Evolutionary conservation across 2,888 invertebrate species (phyloP).

Genomic region (Bembecia ichneumoniformis): DNA sequence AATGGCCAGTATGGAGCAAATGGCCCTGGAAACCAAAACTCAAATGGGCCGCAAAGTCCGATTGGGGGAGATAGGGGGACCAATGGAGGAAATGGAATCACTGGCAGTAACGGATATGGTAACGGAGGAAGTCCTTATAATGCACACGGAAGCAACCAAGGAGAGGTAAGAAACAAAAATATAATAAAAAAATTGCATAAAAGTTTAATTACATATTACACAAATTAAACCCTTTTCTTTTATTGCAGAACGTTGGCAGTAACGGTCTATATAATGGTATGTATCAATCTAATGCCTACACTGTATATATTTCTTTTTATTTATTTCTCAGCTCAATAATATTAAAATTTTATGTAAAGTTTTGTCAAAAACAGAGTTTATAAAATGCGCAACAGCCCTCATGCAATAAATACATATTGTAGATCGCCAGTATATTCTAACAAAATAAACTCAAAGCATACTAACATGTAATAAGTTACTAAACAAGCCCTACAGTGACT

Average conservation of each 20-base stretch:
- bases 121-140: constrained; percentile 1
- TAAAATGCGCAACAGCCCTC: too few relatives aligned
- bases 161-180: constrained; percentile 20
- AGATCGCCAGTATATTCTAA: too few relatives aligned
- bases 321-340: too few relatives aligned
- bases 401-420: too few relatives aligned
- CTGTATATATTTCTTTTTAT: too few relatives aligned
- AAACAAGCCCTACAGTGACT: too few relatives aligned
- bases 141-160: constrained; percentile 1
- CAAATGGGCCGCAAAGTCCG: constrained; percentile 3
- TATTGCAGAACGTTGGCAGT: neutral
- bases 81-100: constrained; percentile 10
- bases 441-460: too few relatives aligned
- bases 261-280: neutral
- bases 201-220: too few relatives aligned
- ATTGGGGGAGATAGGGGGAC: constrained; percentile 2
- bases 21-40: constrained; percentile 1
- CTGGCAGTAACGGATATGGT: neutral
- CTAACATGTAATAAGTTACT: too few relatives aligned
- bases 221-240: neutral
- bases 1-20: constrained; percentile 4
- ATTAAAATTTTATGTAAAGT: too few relatives aligned
- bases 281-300: neutral
- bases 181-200: neutral
- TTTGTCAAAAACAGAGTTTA: too few relatives aligned